Evolutionary conservation across 2,113 vertebrate genomes (phyloP).

Genomic region (Penelope pileata): DNA sequence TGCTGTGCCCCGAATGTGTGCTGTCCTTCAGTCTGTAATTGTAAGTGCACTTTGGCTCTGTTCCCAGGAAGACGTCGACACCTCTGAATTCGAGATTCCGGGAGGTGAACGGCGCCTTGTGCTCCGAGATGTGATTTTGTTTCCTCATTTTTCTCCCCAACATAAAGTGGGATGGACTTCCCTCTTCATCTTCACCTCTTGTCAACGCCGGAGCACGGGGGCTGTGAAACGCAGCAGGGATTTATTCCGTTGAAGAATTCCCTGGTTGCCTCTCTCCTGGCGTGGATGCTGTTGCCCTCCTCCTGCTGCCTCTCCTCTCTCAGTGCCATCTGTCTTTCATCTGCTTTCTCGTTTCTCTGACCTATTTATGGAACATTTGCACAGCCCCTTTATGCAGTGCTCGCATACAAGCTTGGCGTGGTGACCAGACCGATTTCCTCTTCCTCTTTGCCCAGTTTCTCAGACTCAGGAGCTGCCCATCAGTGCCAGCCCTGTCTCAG

Average conservation of each 20-base stretch:
- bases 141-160: background rate
- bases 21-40: background rate
- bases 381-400: background rate
- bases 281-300: background rate
- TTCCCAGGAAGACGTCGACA: background rate
- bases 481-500: fast-evolving
- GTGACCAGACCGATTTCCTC: background rate
- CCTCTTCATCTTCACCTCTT: background rate
- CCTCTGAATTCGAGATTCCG: background rate
- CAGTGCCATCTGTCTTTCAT: slow-evolving; percentile 24
- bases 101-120: background rate
- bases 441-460: background rate
- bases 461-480: fast-evolving
- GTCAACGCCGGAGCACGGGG: background rate
- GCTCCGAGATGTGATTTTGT: background rate
- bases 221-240: background rate
- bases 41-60: background rate
- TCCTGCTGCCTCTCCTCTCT: background rate
- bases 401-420: background rate
- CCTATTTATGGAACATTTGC: slow-evolving; percentile 32
- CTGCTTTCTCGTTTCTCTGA: slow-evolving; percentile 22
- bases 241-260: slow-evolving; percentile 8
- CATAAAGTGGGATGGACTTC: background rate
- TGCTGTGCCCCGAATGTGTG: background rate
- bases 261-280: background rate